Percentiles rank a stretch among this genome's conserved stretches.
These are phyloP conservation scores for Lytechinus pictus DNA, from an alignment of 35 echinoderm and acorn worm species.

Conservation along the genomic window DNA sequence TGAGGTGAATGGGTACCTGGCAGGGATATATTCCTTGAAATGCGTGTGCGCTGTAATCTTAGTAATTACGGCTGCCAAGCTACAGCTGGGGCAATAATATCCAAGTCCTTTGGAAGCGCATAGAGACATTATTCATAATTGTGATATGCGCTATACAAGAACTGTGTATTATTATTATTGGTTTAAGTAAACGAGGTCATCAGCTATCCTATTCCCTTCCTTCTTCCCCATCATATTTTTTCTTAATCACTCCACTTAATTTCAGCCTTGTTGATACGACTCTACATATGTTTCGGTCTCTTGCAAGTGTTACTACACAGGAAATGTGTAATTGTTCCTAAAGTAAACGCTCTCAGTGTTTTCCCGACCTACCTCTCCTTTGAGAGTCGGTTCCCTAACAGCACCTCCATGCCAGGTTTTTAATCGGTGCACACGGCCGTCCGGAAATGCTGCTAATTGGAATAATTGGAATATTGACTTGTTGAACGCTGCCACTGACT, in stretches of 20 bases:
- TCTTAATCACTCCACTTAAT: not conserved
- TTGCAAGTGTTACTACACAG: slow-evolving; percentile 19
- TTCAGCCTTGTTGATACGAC: slow-evolving; percentile 22
- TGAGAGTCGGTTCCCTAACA: not conserved
- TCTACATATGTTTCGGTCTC: slow-evolving; percentile 18
- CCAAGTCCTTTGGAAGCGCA: too few relatives aligned
- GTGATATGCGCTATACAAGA: too few relatives aligned
- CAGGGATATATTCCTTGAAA: too few relatives aligned
- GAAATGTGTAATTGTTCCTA: slow-evolving; percentile 54
- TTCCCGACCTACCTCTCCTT: not conserved
- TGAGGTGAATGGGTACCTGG: too few relatives aligned
- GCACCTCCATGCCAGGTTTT: slow-evolving; percentile 36
- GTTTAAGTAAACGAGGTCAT: slow-evolving; percentile 18
- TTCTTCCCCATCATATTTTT: not conserved
- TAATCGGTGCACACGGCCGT: slow-evolving; percentile 50
- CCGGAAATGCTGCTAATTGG: slow-evolving; percentile 63
- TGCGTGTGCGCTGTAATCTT: too few relatives aligned
- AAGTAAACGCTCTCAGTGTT: slow-evolving; percentile 30
- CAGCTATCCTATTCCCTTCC: not conserved
- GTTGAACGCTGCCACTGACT: slow-evolving; percentile 62
- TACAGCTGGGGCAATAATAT: too few relatives aligned
- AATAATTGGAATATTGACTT: slow-evolving; percentile 74
- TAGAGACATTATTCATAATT: too few relatives aligned
- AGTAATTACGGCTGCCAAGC: too few relatives aligned
- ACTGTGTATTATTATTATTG: too few relatives aligned